phyloP scores from a whole-genome alignment of 1,140 invertebrate genomes.

The Atta cephalotes region DNA sequence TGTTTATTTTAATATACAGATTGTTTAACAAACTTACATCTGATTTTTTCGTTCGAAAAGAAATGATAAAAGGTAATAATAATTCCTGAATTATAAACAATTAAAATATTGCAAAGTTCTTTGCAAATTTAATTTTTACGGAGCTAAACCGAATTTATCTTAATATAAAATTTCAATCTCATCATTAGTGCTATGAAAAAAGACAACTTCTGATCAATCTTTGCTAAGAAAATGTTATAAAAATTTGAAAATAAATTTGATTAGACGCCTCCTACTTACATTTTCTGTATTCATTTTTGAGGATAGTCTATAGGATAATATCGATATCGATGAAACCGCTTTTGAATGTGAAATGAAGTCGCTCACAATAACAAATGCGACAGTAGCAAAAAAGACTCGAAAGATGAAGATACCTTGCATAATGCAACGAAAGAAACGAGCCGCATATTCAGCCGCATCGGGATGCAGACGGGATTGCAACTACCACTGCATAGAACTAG shows the following conservation, averaged over 20 bases:
- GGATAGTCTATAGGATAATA: not conserved
- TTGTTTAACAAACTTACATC: not conserved
- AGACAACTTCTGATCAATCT: not conserved
- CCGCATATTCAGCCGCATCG: constrained; percentile 45
- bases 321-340: constrained; percentile 9
- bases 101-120: not conserved
- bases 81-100: not conserved
- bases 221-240: not conserved
- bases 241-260: not conserved
- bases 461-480: constrained; percentile 40
- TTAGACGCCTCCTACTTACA: not conserved
- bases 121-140: not conserved
- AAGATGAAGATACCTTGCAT: constrained; percentile 46
- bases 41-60: not conserved
- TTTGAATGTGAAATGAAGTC: constrained; percentile 36
- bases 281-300: not conserved
- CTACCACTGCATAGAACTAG: not conserved
- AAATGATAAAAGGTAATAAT: not conserved
- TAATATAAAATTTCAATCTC: not conserved
- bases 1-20: not conserved
- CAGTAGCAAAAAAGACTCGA: constrained; percentile 40
- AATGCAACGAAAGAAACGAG: constrained; percentile 34
- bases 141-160: not conserved
- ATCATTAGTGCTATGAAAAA: not conserved
- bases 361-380: constrained; percentile 43